Percentiles rank a stretch among this genome's conserved stretches.
These are phyloP conservation scores for Passer domesticus DNA, from an alignment of 2,113 vertebrate genomes.

Conservation along the genomic window DNA sequence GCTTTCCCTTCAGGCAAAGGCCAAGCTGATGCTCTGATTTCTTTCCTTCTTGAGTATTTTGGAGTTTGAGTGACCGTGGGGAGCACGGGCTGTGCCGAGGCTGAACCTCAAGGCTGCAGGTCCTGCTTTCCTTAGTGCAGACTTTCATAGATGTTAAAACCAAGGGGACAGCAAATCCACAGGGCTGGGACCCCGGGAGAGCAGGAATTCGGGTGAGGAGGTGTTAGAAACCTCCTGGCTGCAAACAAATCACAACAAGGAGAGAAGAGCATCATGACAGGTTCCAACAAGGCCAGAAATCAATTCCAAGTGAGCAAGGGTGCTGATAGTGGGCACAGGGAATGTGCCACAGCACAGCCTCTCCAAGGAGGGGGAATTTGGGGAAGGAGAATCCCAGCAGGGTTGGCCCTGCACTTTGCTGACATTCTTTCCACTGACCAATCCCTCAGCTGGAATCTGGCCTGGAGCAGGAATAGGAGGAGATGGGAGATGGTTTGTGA, in stretches of 20 bases:
- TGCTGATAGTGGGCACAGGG: neutral
- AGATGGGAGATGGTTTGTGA: conserved; percentile 22
- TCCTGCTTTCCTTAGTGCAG: neutral
- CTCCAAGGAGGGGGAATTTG: neutral
- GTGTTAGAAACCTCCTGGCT: neutral
- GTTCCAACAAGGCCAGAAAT: neutral
- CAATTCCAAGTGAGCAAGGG: neutral
- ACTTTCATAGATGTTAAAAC: neutral
- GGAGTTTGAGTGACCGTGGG: neutral
- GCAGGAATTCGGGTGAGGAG: neutral
- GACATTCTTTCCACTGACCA: conserved; percentile 74
- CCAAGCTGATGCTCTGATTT: neutral
- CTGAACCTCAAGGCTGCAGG: neutral
- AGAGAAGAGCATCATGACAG: neutral
- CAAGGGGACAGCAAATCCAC: neutral
- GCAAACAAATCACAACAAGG: neutral
- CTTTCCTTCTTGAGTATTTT: neutral
- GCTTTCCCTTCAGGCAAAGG: fast-evolving
- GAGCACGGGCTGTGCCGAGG: fast-evolving
- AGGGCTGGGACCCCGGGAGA: fast-evolving
- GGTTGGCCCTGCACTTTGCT: conserved; percentile 32
- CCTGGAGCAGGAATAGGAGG: conserved; percentile 33
- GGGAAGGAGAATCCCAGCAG: conserved; percentile 42
- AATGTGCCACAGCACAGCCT: neutral
- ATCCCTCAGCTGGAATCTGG: conserved; percentile 69